Base-by-base conservation (phyloP, 2,113 vertebrate species). In the Pipra filicauda region DNA sequence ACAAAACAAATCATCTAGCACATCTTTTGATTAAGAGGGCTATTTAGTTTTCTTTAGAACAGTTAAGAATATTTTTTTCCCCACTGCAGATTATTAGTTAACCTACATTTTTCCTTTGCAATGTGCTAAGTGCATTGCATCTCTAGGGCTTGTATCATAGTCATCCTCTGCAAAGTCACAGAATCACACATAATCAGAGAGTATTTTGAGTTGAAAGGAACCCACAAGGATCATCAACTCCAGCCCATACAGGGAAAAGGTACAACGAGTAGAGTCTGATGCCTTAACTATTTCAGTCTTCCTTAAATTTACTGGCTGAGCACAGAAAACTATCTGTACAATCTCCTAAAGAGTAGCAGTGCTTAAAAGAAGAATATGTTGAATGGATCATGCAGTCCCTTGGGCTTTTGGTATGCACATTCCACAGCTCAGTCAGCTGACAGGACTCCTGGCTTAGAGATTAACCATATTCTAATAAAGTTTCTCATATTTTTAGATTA, bases 201-300 rank as follows among this genome's bases (percentile, higher is more conserved):
- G 9, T 11, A 20, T 12, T 74, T 37, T 8, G 15, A 28, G 18
- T 3, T 39, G 44, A 22, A 52, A 52, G 17, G 35, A 33, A 74
- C 54, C 10, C 37, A 59, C 15, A 26, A 58, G 33, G 23, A 67
- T 30, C 41, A 66, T 2, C 35, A 33, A 81, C 15, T n/a, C 10
- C 28, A 74, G 1, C 52, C 37, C 27, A 52, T 4, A 30, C 8
- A 74, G 19, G 23, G n/a, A 43, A 79, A 52, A 73, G 8, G 7
- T 35, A 11, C 31, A n/a, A 61, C 0, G 0, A 39, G 12, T 10
- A 48, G 27, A 28, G 30, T 15, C 33, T 37, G 20, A 54, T 10
- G 16, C 26, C 33, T 76, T 65, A 49, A n/a, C 13, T 61, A 4
- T 10, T 27, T 74, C 58, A 76, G 11, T 22, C 33, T 66, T 84